Conservation (phyloP, 2,888 invertebrate species). For the Apeira syringaria region DNA sequence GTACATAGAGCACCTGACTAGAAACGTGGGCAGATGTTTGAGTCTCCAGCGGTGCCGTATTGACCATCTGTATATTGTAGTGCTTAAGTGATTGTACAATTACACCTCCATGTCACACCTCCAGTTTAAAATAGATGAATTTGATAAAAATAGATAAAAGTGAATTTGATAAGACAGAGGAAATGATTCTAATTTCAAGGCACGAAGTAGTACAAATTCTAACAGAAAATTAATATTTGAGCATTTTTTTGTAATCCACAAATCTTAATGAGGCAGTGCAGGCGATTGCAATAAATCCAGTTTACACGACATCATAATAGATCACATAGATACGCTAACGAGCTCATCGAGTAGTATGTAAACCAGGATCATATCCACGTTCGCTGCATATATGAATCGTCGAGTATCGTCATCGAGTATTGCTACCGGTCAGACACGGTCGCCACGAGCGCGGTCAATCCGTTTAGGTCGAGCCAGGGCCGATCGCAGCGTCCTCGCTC, state of each 20-base stretch:
- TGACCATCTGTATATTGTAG: too few relatives aligned
- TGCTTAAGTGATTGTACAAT: too few relatives aligned
- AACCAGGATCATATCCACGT: constrained; percentile 1
- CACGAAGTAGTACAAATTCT: background rate
- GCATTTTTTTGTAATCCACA: background rate
- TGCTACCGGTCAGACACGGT: constrained; percentile 55
- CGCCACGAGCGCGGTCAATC: constrained; percentile 51
- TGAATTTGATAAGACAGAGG: background rate
- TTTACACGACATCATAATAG: background rate
- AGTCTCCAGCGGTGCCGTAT: too few relatives aligned
- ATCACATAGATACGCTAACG: background rate
- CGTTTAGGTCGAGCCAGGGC: constrained; percentile 56
- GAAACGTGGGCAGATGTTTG: too few relatives aligned
- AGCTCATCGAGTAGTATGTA: background rate
- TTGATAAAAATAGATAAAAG: too few relatives aligned
- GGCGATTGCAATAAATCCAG: background rate
- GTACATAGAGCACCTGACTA: too few relatives aligned
- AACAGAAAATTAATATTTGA: background rate
- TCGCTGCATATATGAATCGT: background rate
- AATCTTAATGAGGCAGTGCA: background rate
- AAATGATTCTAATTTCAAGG: background rate
- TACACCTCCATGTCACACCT: too few relatives aligned
- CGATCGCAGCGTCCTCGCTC: constrained; percentile 16
- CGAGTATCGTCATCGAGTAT: background rate
- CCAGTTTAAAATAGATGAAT: too few relatives aligned